Percentiles rank a stretch among this genome's conserved stretches.
phyloP scores from a whole-genome alignment of 2,888 invertebrate species.

The Drosophila birchii region DNA sequence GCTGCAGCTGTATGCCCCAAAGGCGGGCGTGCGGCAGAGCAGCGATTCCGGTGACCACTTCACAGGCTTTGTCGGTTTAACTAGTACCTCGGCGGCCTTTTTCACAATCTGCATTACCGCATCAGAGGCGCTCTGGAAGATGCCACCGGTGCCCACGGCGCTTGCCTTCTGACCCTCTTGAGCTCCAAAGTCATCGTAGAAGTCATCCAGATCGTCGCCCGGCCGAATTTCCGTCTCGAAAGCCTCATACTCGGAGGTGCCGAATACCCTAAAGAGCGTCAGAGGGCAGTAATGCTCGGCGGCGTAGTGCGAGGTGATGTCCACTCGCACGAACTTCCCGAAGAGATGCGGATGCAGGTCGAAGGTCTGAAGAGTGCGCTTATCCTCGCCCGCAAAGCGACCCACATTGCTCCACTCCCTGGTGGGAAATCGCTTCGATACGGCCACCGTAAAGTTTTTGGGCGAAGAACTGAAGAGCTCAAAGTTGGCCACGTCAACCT shows the following conservation, averaged over 20 bases:
- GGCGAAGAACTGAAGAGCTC: slow-evolving; percentile 99
- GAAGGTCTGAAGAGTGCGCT: slow-evolving; percentile 94
- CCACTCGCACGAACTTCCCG: slow-evolving; percentile 95
- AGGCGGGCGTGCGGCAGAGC: slow-evolving; percentile 89
- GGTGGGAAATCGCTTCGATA: slow-evolving; percentile 95
- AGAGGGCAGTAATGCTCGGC: slow-evolving; percentile 99
- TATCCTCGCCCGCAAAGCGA: slow-evolving; percentile 94
- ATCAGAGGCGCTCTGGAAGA: slow-evolving; percentile 94
- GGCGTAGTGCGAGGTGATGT: slow-evolving; percentile 97
- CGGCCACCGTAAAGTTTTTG: slow-evolving; percentile 94
- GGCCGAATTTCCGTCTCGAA: slow-evolving; percentile 92
- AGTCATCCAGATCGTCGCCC: slow-evolving; percentile 88
- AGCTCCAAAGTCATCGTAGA: slow-evolving; percentile 87
- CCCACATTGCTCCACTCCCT: slow-evolving; percentile 96
- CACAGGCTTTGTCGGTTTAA: slow-evolving; percentile 86
- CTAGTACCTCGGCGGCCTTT: slow-evolving; percentile 94
- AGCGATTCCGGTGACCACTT: slow-evolving; percentile 55
- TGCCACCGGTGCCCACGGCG: slow-evolving; percentile 86
- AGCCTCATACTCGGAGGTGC: slow-evolving; percentile 96
- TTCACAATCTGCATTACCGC: slow-evolving; percentile 96
- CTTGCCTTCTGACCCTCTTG: slow-evolving; percentile 62
- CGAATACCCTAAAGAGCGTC: slow-evolving; percentile 96
- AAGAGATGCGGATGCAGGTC: slow-evolving; percentile 92
- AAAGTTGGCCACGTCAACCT: slow-evolving; percentile 97
- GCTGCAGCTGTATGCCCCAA: slow-evolving; percentile 89